Evolutionary conservation across 2,888 invertebrate genomes (phyloP).

Genomic region (Morinoia aosen): DNA sequence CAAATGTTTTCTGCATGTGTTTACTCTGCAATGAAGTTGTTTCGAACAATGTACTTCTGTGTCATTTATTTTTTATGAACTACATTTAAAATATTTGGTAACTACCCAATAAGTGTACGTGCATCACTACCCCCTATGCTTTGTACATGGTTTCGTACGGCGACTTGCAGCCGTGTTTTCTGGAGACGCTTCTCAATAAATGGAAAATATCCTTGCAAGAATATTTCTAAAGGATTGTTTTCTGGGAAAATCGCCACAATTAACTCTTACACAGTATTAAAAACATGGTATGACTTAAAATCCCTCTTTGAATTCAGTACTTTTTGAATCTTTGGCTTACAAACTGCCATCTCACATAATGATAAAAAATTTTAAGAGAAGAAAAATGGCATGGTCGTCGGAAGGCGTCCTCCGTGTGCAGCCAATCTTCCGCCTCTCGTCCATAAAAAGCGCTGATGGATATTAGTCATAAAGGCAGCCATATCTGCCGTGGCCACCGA

Average conservation of each 20-base stretch:
- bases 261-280: too few species aligned
- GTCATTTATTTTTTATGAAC: too few species aligned
- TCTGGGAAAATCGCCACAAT: too few species aligned
- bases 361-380: not conserved
- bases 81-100: too few species aligned
- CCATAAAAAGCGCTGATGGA: conserved; percentile 12
- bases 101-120: too few species aligned
- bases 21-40: too few species aligned
- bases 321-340: too few species aligned
- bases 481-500: not conserved
- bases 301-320: not conserved
- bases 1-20: too few species aligned
- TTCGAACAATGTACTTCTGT: too few species aligned
- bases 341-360: not conserved
- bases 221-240: not conserved
- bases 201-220: not conserved
- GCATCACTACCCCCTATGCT: too few species aligned
- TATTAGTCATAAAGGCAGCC: conserved; percentile 12
- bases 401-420: not conserved
- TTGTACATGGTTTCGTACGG: not conserved
- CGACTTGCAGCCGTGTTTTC: not conserved
- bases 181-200: not conserved
- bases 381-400: not conserved
- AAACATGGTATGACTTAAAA: not conserved
- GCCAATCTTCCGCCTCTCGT: not conserved